Evolutionary conservation across 1,140 invertebrate genomes (phyloP), one percentile per base, ranked within the genome.

Genomic region (Apocrypta bakeri): DNA sequence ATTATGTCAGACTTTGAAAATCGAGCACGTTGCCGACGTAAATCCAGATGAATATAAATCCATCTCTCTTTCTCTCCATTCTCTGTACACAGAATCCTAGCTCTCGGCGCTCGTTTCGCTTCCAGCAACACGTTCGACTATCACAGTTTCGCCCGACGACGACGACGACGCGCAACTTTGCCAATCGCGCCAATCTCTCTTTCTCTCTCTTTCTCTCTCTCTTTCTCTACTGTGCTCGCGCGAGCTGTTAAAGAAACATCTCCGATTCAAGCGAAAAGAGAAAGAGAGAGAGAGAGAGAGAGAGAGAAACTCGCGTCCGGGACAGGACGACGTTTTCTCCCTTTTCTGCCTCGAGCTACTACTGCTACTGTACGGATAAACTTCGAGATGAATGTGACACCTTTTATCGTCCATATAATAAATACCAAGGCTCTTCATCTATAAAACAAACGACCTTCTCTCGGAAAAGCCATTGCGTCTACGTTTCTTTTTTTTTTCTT

Each of bases 391-490:
- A 89, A 90, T 90, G 89, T 89, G 89, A 90, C 88, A 90, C 87
- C 88, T 90, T 90, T 89, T 89, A 90, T 90, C 87, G 89, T 88
- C 86, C 85, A 88, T 87, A 88, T 88, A 90, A 90, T 90, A 90
- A 90, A 90, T 89, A 89, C 86, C 86, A 83, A 4, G 69, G 83
- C 87, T 88, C 88, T 88, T 89, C 87, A 88, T 89, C 88, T 90
- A 89, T 89, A 89, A 89, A 89, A 89, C 86, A 89, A 89, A 90
- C 87, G 87, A 88, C 86, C 85, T 79, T 81, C 63, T 68, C 61
- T 48, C 31, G 29, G 29, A 75, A 75, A 71, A 82, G 11, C 82
- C 42, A 77, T 76, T 78, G 76, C 63, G 48, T 71, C 61, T 61
- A 76, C 56, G 56, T 71, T 69, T 27, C 14, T 27, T 37, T 64